Conservation (phyloP, 1,140 invertebrate genomes). For the Belonocnema kinseyi region DNA sequence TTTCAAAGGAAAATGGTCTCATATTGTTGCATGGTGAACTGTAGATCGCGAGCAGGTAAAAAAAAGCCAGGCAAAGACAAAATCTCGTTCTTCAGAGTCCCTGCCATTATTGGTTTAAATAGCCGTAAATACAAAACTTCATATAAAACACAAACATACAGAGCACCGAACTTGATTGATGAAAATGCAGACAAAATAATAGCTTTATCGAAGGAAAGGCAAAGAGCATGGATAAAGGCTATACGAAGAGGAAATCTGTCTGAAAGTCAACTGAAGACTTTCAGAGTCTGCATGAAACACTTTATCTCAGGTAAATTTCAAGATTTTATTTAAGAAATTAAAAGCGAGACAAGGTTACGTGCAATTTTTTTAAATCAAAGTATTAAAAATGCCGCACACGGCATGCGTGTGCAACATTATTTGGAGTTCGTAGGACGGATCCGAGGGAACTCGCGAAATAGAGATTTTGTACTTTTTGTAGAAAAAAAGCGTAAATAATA, state of each 20-base stretch:
- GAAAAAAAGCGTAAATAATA: too few relatives aligned
- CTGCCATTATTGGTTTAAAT: background rate
- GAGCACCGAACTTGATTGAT: background rate
- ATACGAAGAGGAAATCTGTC: background rate
- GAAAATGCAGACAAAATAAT: background rate
- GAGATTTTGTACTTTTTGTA: too few relatives aligned
- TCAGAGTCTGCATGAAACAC: background rate
- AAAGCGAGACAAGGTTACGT: too few relatives aligned
- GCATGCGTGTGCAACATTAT: too few relatives aligned
- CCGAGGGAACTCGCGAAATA: too few relatives aligned
- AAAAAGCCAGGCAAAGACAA: background rate
- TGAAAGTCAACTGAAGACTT: background rate
- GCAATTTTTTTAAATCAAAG: too few relatives aligned
- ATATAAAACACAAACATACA: background rate
- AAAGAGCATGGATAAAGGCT: background rate
- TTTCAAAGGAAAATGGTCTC: background rate
- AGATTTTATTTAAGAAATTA: background rate
- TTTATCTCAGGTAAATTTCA: background rate
- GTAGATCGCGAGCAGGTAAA: background rate
- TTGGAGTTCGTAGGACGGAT: too few relatives aligned
- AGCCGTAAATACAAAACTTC: background rate
- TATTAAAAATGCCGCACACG: too few relatives aligned
- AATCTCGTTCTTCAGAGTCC: constrained; percentile 1
- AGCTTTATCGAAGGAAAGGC: background rate
- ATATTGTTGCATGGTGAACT: background rate